These are phyloP conservation scores for Gavia stellata DNA, from an alignment of 2,113 vertebrate genomes.

Conservation along the genomic window DNA sequence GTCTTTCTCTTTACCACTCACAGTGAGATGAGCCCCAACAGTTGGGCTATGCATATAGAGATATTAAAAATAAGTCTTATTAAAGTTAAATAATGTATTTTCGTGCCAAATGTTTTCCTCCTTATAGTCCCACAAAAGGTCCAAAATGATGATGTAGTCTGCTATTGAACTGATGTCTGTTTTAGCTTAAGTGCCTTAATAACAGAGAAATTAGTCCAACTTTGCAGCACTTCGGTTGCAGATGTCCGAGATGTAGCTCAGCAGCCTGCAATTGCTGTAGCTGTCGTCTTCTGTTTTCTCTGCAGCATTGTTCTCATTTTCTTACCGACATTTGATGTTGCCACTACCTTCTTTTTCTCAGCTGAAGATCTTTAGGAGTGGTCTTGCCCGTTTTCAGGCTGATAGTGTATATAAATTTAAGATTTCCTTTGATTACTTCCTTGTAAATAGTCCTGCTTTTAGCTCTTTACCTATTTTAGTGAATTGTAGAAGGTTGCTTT, in stretches of 20 bases:
- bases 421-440: not conserved
- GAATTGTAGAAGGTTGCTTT: not conserved
- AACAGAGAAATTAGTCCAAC: not conserved
- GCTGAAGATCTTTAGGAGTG: not conserved
- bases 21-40: not conserved
- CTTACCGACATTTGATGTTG: not conserved
- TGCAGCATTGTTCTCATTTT: not conserved
- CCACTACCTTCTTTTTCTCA: not conserved
- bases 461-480: not conserved
- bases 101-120: not conserved
- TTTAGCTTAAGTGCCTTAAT: not conserved
- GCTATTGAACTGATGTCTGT: not conserved
- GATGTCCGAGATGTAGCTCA: not conserved
- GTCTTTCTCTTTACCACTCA: not conserved
- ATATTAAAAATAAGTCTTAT: not conserved
- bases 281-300: not conserved
- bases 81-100: not conserved
- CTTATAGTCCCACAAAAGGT: not conserved
- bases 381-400: not conserved
- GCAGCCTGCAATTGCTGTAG: not conserved
- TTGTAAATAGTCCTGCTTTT: not conserved
- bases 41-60: not conserved
- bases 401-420: not conserved
- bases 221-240: not conserved
- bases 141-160: not conserved